Evolutionary conservation across 2,888 invertebrate species (phyloP), one percentile per base, ranked within the genome.

Genomic region (Parascotia fuliginaria): DNA sequence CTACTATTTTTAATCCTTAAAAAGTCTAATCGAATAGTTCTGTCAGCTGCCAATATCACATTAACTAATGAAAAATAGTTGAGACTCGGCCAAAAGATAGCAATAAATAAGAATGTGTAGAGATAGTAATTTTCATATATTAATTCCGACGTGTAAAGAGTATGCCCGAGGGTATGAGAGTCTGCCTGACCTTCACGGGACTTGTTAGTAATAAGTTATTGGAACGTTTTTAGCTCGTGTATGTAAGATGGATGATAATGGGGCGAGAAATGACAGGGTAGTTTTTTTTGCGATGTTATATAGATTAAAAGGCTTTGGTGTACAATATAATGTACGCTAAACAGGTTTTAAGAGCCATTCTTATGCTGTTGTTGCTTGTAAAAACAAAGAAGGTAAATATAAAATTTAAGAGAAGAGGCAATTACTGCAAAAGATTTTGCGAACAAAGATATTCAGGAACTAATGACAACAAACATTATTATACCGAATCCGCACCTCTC

Each of bases 61-160:
- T 83, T 77, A 79, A 48, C 63, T 81, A 79, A 77, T 80, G 77
- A 83, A 85, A 83, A 81, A 82, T 80, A 77, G 57, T 84, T 85
- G 80, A 81, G 69, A 65, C 59, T 36, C 62, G 55, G 82, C 85
- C 85, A 87, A 85, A 84, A 75, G 65, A 68, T 57, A 55, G 65
- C 60, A 73, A 82, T 83, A 83, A 83, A 85, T 79, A 58, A 52
- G 49, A 40, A 55, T 46, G 63, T 39, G 53, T 50, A 55, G 52
- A 51, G 50, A 60, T 60, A 55, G 52, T 77, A 83, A 84, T 87
- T 83, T 83, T 66, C 81, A 85, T 86, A 86, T 74, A 81, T 85
- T 81, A 81, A 71, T 65, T 53, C 53, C 66, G 76, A 75, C 74
- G 72, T 72, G 66, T 65, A 55, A 67, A 65, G 50, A 68, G 60